Conservation (phyloP, 2,888 invertebrate genomes). For the Mycalesis mineus region DNA sequence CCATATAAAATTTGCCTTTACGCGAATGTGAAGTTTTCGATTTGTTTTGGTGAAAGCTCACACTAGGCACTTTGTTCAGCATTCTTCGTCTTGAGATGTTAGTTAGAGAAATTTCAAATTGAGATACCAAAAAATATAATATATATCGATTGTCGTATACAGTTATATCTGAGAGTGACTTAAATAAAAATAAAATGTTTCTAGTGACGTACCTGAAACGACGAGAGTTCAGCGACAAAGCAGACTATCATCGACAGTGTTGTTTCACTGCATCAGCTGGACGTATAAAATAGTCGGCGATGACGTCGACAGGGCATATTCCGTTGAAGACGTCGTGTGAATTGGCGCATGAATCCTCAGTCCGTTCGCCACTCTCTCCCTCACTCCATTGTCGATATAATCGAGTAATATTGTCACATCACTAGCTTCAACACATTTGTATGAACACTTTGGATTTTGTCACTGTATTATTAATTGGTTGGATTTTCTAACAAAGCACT, state of each 20-base stretch:
- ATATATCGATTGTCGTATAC: too few species aligned
- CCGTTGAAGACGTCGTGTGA: slow-evolving; percentile 40
- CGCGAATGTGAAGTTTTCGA: too few species aligned
- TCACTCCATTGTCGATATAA: slow-evolving; percentile 40
- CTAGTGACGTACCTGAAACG: slow-evolving; percentile 68
- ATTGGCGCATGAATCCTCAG: slow-evolving; percentile 48
- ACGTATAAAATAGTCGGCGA: slow-evolving; percentile 63
- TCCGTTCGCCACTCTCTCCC: slow-evolving; percentile 34
- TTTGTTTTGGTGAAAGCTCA: too few species aligned
- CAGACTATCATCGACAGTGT: slow-evolving; percentile 77
- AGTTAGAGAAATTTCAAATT: too few species aligned
- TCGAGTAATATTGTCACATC: slow-evolving; percentile 28
- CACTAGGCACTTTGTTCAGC: too few species aligned
- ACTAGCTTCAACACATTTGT: slow-evolving; percentile 17
- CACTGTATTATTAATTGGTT: slow-evolving; percentile 4
- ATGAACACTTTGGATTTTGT: slow-evolving; percentile 21
- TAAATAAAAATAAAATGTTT: too few species aligned
- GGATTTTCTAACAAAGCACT: too few species aligned
- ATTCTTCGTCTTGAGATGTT: too few species aligned
- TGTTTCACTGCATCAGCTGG: slow-evolving; percentile 68
- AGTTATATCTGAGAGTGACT: too few species aligned
- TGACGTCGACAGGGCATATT: slow-evolving; percentile 66
- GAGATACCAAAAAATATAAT: too few species aligned
- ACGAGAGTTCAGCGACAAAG: slow-evolving; percentile 73
- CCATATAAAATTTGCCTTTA: too few species aligned